Base-by-base conservation (phyloP, 2,797 vertebrate species). In the Oryzias dopingdopingensis region DNA sequence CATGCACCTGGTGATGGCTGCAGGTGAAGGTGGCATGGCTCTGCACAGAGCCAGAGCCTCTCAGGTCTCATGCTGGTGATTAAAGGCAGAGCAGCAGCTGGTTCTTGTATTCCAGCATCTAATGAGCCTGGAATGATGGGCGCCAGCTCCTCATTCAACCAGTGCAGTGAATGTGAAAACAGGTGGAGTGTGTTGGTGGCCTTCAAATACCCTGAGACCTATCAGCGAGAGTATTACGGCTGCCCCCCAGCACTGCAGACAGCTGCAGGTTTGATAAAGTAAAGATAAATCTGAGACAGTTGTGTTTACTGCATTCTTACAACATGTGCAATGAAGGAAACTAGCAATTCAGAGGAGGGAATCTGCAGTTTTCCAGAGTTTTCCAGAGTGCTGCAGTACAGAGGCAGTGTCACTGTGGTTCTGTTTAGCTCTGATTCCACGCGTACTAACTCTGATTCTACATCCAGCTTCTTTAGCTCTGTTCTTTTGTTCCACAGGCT, bases 61-160 rank as follows among this genome's bases (percentile, higher is more conserved):
- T 52, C 47, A 1, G 29, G 70, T 49, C 54, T 67, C 50, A 4
- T 51, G 51, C 58, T 64, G 61, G 55, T 84, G 81, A 84, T 83
- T 75, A 79, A 84, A 77, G 68, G 66, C 49, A 71, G 55, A 59
- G 71, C 76, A 70, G 77, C 84, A 87, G 86, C 85, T 86, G 86
- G 70, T 68, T 77, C 66, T 72, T 79, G 67, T 72, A 86, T 86
- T 87, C 75, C 80, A 83, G 66, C 71, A 81, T 70, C 75, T 85
- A 88, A 90, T 86, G 80, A 79, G 32, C 74, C 71, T 14, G 80
- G 77, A 86, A 76, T 81, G 79, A 83, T 80, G 78, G 65, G 6
- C 17, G 49, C 59, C 59, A 23, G 29, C 56, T 71, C 53, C 73
- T 72, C 77, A 58, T 70, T 82, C 74, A 79, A 79, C 77, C 73